Percentiles rank a stretch among this genome's conserved stretches.
phyloP scores from a whole-genome alignment of 2,113 vertebrate genomes.

The Sapayoa aenigma region DNA sequence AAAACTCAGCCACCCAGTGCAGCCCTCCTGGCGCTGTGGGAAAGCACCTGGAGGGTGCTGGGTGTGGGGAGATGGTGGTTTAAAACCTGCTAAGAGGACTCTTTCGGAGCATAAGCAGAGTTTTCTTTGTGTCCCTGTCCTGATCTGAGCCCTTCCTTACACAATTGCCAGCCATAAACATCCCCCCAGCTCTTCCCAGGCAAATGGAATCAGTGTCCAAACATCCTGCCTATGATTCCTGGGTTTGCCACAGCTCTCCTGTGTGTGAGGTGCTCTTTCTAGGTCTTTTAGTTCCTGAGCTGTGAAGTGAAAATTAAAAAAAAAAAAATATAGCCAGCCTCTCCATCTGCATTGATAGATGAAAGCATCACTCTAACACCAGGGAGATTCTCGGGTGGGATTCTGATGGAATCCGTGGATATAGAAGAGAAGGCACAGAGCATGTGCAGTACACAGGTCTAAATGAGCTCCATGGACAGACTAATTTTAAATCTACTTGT shows the following conservation, averaged over 20 bases:
- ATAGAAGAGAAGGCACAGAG: not conserved
- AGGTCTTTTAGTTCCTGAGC: not conserved
- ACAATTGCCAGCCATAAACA: not conserved
- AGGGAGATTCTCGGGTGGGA: not conserved
- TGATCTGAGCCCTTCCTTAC: not conserved
- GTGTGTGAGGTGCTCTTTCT: not conserved
- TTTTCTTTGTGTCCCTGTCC: not conserved
- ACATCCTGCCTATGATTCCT: not conserved
- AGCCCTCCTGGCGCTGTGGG: not conserved
- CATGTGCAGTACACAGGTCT: not conserved
- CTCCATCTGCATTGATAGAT: not conserved
- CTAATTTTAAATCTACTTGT: not conserved
- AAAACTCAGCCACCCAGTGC: not conserved
- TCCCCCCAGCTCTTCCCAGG: not conserved
- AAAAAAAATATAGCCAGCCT: fast-evolving
- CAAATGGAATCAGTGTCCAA: not conserved
- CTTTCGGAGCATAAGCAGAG: not conserved
- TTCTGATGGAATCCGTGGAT: not conserved
- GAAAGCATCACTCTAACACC: not conserved
- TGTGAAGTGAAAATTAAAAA: not conserved
- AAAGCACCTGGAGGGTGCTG: not conserved
- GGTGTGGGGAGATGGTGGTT: fast-evolving
- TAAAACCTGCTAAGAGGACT: not conserved
- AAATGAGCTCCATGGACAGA: not conserved
- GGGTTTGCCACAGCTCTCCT: not conserved